phyloP scores from a whole-genome alignment of 2,888 invertebrate species.

The Nomada ferruginata region DNA sequence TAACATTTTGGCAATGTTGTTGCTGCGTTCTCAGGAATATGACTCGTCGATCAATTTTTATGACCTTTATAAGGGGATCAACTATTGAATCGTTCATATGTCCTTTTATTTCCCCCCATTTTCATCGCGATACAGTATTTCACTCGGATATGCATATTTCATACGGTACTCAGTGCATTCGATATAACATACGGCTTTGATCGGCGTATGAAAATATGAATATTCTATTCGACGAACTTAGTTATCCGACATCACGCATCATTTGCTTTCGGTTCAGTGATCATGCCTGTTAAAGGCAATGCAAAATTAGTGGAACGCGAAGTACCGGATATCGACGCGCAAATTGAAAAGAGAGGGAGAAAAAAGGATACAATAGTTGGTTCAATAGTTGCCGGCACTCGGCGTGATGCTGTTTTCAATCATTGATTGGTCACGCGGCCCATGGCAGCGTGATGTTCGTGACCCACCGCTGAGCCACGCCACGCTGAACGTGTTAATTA shows the following conservation, averaged over 20 bases:
- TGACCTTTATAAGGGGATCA: too few relatives aligned
- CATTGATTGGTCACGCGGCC: constrained; percentile 13
- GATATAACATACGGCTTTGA: constrained; percentile 3
- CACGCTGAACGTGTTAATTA: constrained; percentile 33
- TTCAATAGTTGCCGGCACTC: constrained; percentile 9
- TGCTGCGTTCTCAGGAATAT: too few relatives aligned
- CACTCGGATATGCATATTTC: not conserved
- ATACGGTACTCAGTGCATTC: not conserved
- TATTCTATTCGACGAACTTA: constrained; percentile 10
- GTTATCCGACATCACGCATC: not conserved
- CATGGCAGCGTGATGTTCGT: constrained; percentile 12
- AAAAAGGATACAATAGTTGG: constrained; percentile 4
- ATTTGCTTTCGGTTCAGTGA: not conserved
- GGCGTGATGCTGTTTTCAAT: constrained; percentile 28
- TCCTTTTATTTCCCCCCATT: not conserved
- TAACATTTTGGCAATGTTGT: too few relatives aligned
- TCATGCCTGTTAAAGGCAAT: not conserved
- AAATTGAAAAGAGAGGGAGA: not conserved
- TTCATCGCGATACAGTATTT: not conserved
- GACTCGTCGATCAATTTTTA: too few relatives aligned
- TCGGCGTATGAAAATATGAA: constrained; percentile 5
- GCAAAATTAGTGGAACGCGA: not conserved
- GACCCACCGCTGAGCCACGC: constrained; percentile 17
- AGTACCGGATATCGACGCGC: not conserved
- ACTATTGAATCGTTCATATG: too few relatives aligned